Base-by-base conservation (phyloP, 2,113 vertebrate species). In the Petroica traversi region DNA sequence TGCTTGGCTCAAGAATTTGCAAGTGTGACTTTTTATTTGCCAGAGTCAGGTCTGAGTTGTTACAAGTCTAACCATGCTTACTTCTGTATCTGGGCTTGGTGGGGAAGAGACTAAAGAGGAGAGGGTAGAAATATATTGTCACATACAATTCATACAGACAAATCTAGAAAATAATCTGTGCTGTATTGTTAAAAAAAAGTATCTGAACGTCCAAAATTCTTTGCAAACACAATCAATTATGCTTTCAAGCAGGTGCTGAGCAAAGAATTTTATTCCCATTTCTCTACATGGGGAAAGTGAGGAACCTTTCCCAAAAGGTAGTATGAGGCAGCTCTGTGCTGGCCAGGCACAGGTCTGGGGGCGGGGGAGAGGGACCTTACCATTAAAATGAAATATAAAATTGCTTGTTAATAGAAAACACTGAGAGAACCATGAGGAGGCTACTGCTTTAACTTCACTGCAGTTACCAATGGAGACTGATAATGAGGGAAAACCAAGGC, bases 51-150 rank as follows among this genome's bases (percentile, higher is more conserved):
- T 52, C 29, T 57, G 52, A 91, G 62, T 25, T 57, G 36, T n/a
- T 40, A 62, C 11, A 68, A 15, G 12, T 85, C 12, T 45, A 38
- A 16, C 24, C 4, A 0, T 0, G 5, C 19, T 46, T 2, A 10
- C 14, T 46, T 75, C 40, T 79, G 17, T 43, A 54, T n/a, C 19
- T 72, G n/a, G 36, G 20, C 3, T 55, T 11, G 1, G 3, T 25
- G 5, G 8, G 6, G 2, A 3, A 18, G 14, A 46, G 13, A 38
- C 4, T 40, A 7, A 38, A 9, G 8, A 28, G 7, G 5, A 72
- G 15, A 58, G 16, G 31, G 6, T 23, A 49, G 40, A 71, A 68
- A 91, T 52, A n/a, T 8, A 55, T 48, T 36, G 31, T 26, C 40
- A 34, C 6, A 67, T 48, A 23, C 11, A 75, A 28, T 41, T 69